A percentile compares a stretch with the other conserved stretches of the same genome.
Conservation (phyloP, 2,113 vertebrate genomes). For the Rattus rattus region DNA sequence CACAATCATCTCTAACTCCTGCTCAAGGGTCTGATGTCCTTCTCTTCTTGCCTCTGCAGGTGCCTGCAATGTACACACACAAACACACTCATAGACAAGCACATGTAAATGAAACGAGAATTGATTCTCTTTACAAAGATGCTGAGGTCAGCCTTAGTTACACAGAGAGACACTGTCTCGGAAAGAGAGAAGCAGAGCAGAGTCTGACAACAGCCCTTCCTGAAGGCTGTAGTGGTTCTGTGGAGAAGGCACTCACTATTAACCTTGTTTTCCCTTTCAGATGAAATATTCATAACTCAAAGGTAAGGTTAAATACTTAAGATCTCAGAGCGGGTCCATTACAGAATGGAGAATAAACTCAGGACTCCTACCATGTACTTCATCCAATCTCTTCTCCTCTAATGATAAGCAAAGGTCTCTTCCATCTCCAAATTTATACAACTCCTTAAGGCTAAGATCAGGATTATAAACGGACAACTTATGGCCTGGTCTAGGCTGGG, state of each 20-base stretch:
- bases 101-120: not conserved
- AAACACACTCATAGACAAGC: not conserved
- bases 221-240: not conserved
- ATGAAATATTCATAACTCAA: constrained; percentile 11
- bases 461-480: not conserved
- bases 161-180: not conserved
- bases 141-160: not conserved
- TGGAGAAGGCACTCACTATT: not conserved
- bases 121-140: not conserved
- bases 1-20: not conserved
- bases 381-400: not conserved
- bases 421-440: not conserved
- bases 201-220: not conserved
- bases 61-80: too few relatives aligned
- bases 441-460: not conserved
- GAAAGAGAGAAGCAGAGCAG: not conserved
- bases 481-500: not conserved
- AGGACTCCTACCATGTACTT: not conserved
- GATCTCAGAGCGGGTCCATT: not conserved
- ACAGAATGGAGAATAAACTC: not conserved
- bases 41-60: not conserved
- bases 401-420: not conserved
- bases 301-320: not conserved
- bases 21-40: not conserved
- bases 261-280: not conserved